Base-by-base conservation (phyloP, 2,797 vertebrate genomes). In the Anisognathus igniventris region DNA sequence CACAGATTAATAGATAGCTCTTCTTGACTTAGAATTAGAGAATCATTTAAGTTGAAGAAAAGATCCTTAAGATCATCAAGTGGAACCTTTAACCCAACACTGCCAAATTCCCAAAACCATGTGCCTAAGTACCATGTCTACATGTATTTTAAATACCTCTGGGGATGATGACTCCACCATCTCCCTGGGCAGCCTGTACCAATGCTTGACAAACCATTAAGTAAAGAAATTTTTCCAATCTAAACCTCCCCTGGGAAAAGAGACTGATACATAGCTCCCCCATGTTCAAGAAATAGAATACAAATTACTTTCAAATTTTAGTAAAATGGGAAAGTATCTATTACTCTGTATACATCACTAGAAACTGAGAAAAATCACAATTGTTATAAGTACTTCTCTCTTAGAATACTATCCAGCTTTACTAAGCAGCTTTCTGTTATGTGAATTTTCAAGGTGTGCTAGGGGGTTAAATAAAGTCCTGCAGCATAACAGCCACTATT, bases 361-460 rank as follows among this genome's bases (percentile, higher is more conserved):
- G 25, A 92, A 89, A 62, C 3, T 9, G 25, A 71, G 23, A 68
- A 85, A 85, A 74, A 89, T 23, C 0, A 2, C 60, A 71, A 28
- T 40, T 62, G 5, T 60, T 58, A 0, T 24, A 62, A 72, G 9
- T 40, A 37, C n/a, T 70, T 79, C 19, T 67, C 50, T 78, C 37
- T 77, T 77, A 66, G 78, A 92, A 76, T 28, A 51, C 17, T 53
- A 56, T 1, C 6, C 22, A 77, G 42, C 18, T 42, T 42, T 42
- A 42, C 18, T 42, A 42, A 88, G 68, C 18, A 90, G 33, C 6
- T 61, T 87, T 68, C 56, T 72, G 12, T 22, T 64, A 68, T 3
- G 13, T 12, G 28, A 67, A 67, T 76, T 91, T 89, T 88, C 93
- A 90, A 73, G 70, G 68, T 83, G 24, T 13, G 12, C 24, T 33